Evolutionary conservation across 2,888 invertebrate species (phyloP).

Genomic region (Tenodera sinensis): DNA sequence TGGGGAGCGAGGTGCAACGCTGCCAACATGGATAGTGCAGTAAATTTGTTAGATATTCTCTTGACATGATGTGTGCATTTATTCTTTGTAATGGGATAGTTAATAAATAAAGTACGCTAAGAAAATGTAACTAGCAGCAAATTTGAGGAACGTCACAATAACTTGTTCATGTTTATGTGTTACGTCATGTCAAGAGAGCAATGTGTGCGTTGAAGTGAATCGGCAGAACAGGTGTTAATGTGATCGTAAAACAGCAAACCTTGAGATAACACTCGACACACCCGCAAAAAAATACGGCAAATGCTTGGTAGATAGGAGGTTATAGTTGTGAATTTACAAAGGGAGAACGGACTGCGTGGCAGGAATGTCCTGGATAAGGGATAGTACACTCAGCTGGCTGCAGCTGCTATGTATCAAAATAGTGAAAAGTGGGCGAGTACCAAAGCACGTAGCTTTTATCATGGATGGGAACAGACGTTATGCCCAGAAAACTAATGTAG

Average conservation of each 20-base stretch:
- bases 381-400: constrained; percentile 44
- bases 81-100: neutral
- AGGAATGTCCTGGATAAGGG: constrained; percentile 44
- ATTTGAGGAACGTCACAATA: neutral
- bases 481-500: constrained; percentile 74
- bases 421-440: constrained; percentile 76
- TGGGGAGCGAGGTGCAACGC: neutral
- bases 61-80: neutral
- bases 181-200: neutral
- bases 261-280: too few relatives aligned
- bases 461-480: constrained; percentile 98
- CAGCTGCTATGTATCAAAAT: constrained; percentile 63
- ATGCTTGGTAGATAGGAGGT: too few relatives aligned
- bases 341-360: too few relatives aligned
- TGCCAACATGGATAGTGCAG: neutral
- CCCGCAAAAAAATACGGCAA: too few relatives aligned
- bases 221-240: neutral
- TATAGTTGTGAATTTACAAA: too few relatives aligned
- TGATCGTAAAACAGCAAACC: neutral
- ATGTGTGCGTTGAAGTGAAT: neutral
- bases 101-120: neutral
- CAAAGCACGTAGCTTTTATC: constrained; percentile 91
- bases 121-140: neutral
- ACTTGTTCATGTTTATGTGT: neutral
- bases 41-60: neutral